Conservation (phyloP, 2,797 vertebrate species). For the Lateolabrax maculatus region DNA sequence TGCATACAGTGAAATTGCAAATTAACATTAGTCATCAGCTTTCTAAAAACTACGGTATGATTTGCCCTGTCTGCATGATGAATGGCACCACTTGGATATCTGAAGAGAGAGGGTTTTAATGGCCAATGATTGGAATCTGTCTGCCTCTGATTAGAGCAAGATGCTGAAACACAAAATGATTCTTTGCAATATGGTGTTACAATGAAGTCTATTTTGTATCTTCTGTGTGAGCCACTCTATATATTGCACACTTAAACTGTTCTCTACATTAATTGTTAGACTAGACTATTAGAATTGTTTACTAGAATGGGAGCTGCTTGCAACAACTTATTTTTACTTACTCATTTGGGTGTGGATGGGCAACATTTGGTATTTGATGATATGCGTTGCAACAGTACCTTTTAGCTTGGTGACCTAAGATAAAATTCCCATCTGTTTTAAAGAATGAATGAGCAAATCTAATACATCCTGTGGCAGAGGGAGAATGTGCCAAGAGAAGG, state of each 20-base stretch:
- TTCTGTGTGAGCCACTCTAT: background rate
- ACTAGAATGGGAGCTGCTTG: background rate
- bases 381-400: background rate
- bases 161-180: slow-evolving; percentile 34
- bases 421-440: background rate
- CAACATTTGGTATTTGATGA: background rate
- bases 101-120: slow-evolving; percentile 37
- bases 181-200: slow-evolving; percentile 30
- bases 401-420: background rate
- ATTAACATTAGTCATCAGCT: slow-evolving; percentile 20
- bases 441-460: slow-evolving; percentile 30
- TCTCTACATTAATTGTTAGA: background rate
- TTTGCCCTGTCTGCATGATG: slow-evolving; percentile 35
- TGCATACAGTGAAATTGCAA: background rate
- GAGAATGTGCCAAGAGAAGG: slow-evolving; percentile 29
- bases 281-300: too few species aligned
- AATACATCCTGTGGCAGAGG: slow-evolving; percentile 32
- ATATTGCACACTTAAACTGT: background rate
- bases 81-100: slow-evolving; percentile 35
- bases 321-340: background rate
- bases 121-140: slow-evolving; percentile 44
- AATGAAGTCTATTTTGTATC: slow-evolving; percentile 28
- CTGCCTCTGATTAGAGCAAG: slow-evolving; percentile 55
- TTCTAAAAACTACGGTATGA: slow-evolving; percentile 18
- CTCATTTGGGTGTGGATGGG: background rate